Percentiles rank a stretch among this genome's conserved stretches.
These are phyloP conservation scores for Coleophora deauratella DNA, from an alignment of 2,888 invertebrate genomes.

Conservation along the genomic window DNA sequence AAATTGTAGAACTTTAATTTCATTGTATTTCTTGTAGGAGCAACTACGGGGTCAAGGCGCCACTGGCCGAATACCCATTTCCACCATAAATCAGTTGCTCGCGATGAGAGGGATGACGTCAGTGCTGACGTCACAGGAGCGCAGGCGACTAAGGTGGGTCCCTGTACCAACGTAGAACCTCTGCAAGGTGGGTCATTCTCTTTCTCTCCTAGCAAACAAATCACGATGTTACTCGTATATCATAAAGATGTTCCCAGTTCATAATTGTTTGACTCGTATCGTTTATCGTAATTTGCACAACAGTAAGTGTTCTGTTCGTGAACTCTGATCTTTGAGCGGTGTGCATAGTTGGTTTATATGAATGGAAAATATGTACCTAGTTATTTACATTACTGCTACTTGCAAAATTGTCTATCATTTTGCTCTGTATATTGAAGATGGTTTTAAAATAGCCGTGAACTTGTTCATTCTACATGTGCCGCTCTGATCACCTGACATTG, in stretches of 20 bases:
- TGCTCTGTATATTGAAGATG: too few relatives aligned
- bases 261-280: too few relatives aligned
- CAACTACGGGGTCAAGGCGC: constrained; percentile 38
- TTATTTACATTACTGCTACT: too few relatives aligned
- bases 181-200: neutral
- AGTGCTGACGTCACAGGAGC: constrained; percentile 48
- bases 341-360: too few relatives aligned
- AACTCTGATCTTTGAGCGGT: neutral
- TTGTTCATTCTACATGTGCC: too few relatives aligned
- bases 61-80: constrained; percentile 41
- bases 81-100: constrained; percentile 54
- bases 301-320: neutral
- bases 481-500: too few relatives aligned
- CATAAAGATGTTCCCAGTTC: too few relatives aligned
- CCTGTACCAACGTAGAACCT: neutral
- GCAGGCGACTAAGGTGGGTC: constrained; percentile 50
- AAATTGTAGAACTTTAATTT: too few relatives aligned
- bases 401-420: too few relatives aligned
- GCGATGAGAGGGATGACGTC: constrained; percentile 53
- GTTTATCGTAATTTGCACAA: neutral
- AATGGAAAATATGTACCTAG: neutral
- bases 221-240: neutral
- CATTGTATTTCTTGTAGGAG: constrained; percentile 31
- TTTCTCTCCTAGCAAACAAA: neutral
- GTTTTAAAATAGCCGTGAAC: too few relatives aligned